Evolutionary conservation across 2,113 vertebrate species (phyloP), one percentile per base, ranked within the genome.

Genomic region (Melanerpes aurifrons): DNA sequence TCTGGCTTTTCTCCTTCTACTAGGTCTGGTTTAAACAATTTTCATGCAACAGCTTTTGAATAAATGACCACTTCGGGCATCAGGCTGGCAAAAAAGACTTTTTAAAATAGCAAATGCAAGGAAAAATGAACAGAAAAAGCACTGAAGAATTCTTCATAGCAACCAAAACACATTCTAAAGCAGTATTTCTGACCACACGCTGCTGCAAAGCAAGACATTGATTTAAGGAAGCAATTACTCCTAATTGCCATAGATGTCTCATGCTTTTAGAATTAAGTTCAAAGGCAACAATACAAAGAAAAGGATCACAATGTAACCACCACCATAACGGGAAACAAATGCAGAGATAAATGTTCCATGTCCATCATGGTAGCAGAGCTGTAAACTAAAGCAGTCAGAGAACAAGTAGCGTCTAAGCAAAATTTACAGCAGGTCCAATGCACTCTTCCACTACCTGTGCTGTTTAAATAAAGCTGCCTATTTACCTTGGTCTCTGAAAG

Each of bases 391-490:
- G 6, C 12, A 40, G 43, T 11, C 18, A 80, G 26, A 80, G 26
- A 64, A 66, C 0, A 1, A 14, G 14, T 3, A 50, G 77, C 2
- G 0, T 40, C 7, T 7, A 31, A 35, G 13, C 8, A 45, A 79
- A 79, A 61, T 14, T 40, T 35, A 70, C 20, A 86, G 28, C 11
- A 57, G 35, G 4, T 20, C 26, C 31, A 58, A 15, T 0, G 20
- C 3, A 31, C 10, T 53, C 18, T 43, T 71, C 8, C 9, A n/a
- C 32, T 29, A 22, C 7, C 25, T 63, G 40, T 14, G 8, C 75
- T 29, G 12, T 22, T 89, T 20, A 78, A 86, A 71, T 73, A 45
- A 54, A 84, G 84, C 3, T 43, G 20, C 10, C 26, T 13, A 2
- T 75, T 67, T 40, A 59, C 18, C 6, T 22, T 10, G 26, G 9